Evolutionary conservation across 2,797 vertebrate species (phyloP), one percentile per base, ranked within the genome.

Genomic region (Hippopotamyrus pictus): DNA sequence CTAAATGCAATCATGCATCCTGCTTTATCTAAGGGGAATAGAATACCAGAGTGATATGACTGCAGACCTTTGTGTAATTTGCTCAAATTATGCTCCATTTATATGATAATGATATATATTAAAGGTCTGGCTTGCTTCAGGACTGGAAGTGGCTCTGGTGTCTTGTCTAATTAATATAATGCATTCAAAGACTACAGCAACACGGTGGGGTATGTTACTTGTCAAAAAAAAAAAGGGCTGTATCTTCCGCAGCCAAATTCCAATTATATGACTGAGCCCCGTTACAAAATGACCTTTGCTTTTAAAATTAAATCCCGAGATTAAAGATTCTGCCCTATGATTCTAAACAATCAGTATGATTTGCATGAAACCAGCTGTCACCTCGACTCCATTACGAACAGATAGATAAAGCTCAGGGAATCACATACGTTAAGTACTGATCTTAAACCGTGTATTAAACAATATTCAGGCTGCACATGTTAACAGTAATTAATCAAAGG

Each of bases 221-320:
- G 89, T 53, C 46, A 2, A 22, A 89, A 91, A 89, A 3, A 25
- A 89, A 91, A 91, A 90, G 91, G 91, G 93, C 92, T 92, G 95
- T 95, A 94, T 94, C 92, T 93, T 91, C 90, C 54, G 88, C 92
- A 93, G 95, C 95, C 94, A 94, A 93, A 88, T 91, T 92, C 92
- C 92, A 93, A 94, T 95, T 96, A 96, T 93, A 93, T 93, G 92
- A 92, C 92, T 90, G 89, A 65, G 54, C 90, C 90, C 91, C 11
- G 93, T 94, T 93, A 90, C 88, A 91, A 91, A 84, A 57, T 89
- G 93, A 95, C 95, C 94, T 96, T 95, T 94, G 91, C 91, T 90
- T 89, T 92, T 29, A 91, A 90, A 90, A 92, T 91, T 90, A 90
- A 90, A 91, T 90, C 25, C 86, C 82, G 2, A 82, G 22, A 89